Conservation (phyloP, 1,140 invertebrate species). For the Laodelphax striatellus region DNA sequence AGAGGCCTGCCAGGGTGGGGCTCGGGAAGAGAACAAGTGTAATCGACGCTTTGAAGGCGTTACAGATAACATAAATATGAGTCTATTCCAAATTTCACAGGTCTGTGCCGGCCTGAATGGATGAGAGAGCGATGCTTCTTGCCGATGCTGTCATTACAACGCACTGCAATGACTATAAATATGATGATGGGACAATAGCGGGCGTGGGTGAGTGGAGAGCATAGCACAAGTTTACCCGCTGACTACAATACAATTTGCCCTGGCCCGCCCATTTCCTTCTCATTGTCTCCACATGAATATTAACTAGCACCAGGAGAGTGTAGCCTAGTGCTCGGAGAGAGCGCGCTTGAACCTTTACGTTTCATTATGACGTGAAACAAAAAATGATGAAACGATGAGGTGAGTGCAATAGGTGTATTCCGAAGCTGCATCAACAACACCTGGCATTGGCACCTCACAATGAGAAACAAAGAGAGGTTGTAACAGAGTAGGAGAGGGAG, state of each 20-base stretch:
- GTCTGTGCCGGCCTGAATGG: not conserved
- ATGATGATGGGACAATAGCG: conserved; percentile 1
- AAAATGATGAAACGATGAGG: no score
- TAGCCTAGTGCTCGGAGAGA: no score
- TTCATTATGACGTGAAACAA: no score
- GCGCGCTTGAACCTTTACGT: no score
- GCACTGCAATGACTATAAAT: not conserved
- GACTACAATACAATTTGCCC: not conserved
- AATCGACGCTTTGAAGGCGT: not conserved
- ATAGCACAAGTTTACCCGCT: no score
- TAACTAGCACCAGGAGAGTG: not conserved
- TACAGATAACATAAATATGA: conserved; percentile 1
- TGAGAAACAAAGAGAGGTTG: conserved; percentile 5
- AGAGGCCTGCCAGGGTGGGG: no score
- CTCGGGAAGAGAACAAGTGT: no score
- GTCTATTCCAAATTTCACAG: conserved; percentile 3
- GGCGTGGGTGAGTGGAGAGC: not conserved
- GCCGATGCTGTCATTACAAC: conserved; percentile 2
- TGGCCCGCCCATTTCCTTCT: not conserved
- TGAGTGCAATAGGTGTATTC: no score
- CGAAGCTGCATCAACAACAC: not conserved
- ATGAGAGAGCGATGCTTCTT: not conserved
- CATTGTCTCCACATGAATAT: conserved; percentile 3
- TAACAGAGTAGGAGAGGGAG: conserved; percentile 3
- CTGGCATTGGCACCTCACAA: not conserved